Percentiles rank a stretch among this genome's conserved stretches.
Evolutionary conservation across 2,113 vertebrate species (phyloP).

Genomic region (Donacobius atricapilla): DNA sequence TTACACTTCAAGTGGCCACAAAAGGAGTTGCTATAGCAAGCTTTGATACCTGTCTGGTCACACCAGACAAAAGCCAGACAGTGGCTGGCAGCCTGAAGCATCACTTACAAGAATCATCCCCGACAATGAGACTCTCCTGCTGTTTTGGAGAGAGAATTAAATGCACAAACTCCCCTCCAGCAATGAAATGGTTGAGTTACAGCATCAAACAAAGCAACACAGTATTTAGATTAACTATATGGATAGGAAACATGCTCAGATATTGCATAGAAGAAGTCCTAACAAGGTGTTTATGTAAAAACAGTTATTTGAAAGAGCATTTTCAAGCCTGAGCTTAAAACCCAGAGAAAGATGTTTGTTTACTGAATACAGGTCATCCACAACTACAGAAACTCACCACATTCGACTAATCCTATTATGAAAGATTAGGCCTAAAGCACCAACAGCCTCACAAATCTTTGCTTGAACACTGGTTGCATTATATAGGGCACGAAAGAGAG

Average conservation of each 20-base stretch:
- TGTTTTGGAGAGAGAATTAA: neutral
- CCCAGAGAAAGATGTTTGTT: constrained; percentile 50
- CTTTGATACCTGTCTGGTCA: neutral
- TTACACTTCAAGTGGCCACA: neutral
- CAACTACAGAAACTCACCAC: constrained; percentile 42
- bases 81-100: constrained; percentile 15
- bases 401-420: constrained; percentile 65
- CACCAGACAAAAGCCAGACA: constrained; percentile 25
- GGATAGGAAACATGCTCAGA: neutral
- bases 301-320: neutral
- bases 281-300: neutral
- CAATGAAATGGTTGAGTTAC: neutral
- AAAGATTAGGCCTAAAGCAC: constrained; percentile 30
- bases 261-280: neutral
- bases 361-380: constrained; percentile 46
- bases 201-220: neutral
- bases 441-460: constrained; percentile 28
- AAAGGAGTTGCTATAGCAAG: neutral
- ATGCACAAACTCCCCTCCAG: neutral
- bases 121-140: neutral
- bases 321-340: constrained; percentile 48
- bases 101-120: neutral
- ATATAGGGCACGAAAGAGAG: neutral
- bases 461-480: constrained; percentile 15
- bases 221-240: neutral